phyloP scores from a whole-genome alignment of 2,113 vertebrate genomes.

The Grammomys surdaster region DNA sequence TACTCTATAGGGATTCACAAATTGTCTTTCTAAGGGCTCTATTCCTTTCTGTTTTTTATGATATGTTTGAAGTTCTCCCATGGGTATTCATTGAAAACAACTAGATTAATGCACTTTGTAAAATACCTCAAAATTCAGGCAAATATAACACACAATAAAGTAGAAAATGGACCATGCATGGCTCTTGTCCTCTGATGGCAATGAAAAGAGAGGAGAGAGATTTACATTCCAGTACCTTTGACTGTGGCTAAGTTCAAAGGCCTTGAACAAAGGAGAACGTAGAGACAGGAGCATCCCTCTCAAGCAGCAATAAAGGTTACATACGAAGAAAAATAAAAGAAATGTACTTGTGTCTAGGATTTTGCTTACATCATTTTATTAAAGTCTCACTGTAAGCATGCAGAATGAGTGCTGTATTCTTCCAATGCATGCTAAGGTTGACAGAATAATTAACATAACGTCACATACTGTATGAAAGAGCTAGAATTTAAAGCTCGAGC shows the following conservation, averaged over 20 bases:
- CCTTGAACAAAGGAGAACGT: neutral
- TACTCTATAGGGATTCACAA: neutral
- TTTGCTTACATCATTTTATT: conserved; percentile 3
- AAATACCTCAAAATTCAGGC: neutral
- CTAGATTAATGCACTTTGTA: neutral
- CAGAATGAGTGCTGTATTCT: neutral
- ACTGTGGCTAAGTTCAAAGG: neutral
- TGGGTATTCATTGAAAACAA: neutral
- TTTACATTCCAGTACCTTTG: neutral
- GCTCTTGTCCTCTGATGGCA: neutral
- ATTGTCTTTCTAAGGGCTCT: neutral
- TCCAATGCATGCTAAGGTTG: neutral
- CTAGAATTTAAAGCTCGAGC: neutral
- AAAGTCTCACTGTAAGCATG: neutral
- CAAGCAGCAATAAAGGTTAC: neutral
- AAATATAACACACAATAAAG: neutral
- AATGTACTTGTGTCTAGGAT: neutral
- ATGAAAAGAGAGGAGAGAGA: neutral
- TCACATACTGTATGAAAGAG: neutral
- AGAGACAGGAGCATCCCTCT: neutral
- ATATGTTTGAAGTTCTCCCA: neutral
- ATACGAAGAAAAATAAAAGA: neutral
- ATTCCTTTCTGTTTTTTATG: neutral
- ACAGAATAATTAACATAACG: neutral
- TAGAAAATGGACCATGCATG: neutral